Conservation (phyloP, 2,113 vertebrate genomes). For the Delphinapterus leucas region DNA sequence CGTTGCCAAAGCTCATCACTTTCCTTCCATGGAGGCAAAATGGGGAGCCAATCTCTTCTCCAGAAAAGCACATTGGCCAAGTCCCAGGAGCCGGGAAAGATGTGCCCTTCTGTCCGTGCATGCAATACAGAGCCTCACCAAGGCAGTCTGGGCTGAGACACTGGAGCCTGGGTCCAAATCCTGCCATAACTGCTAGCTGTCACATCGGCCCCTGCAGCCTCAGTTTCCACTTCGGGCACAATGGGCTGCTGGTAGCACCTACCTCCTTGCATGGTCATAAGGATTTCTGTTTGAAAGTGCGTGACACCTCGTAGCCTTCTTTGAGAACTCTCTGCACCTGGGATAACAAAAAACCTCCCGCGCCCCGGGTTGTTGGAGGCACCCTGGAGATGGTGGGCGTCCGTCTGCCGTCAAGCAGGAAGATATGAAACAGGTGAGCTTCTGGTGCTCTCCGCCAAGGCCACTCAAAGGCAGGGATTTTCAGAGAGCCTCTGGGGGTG, state of each 20-base stretch:
- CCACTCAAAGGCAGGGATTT: neutral
- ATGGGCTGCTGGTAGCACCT: neutral
- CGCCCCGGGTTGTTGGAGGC: neutral
- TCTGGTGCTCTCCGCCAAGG: neutral
- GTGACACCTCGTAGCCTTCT: neutral
- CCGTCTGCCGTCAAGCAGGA: neutral
- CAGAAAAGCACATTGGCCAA: neutral
- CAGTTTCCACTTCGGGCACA: neutral
- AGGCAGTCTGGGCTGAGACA: neutral
- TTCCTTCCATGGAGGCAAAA: neutral
- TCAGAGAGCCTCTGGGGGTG: neutral
- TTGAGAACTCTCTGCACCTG: neutral
- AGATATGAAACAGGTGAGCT: neutral
- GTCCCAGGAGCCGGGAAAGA: neutral
- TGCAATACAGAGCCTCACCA: neutral
- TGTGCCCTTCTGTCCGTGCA: no score
- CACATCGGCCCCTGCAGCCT: neutral
- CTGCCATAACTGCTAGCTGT: neutral
- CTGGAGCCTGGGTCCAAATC: neutral
- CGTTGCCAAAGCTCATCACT: neutral
- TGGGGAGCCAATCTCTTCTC: neutral
- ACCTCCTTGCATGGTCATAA: accelerated
- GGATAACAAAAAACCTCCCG: neutral
- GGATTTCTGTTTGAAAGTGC: neutral
- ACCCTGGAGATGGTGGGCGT: neutral